phyloP scores from a whole-genome alignment of 1,140 invertebrate genomes.

The Brachionus plicatilis region DNA sequence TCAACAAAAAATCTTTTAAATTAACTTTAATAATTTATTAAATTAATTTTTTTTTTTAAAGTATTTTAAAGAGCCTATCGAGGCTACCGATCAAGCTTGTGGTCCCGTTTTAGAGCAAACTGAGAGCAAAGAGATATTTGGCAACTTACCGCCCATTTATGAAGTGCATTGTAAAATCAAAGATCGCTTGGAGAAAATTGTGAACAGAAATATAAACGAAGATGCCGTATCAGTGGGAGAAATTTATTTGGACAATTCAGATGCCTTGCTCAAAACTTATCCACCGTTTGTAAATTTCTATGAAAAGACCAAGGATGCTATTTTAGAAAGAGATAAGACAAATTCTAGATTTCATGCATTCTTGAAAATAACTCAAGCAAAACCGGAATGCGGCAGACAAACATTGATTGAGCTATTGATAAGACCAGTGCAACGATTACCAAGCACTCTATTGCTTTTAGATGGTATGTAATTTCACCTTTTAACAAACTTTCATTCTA shows the following conservation, averaged over 20 bases:
- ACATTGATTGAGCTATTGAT: conserved; percentile 88
- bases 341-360: conserved; percentile 95
- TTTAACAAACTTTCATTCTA: too few species aligned
- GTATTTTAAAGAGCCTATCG: conserved; percentile 86
- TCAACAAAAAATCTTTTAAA: background rate
- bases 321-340: conserved; percentile 77
- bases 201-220: conserved; percentile 67
- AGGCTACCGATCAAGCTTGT: conserved; percentile 71
- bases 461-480: conserved; percentile 64
- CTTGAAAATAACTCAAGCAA: conserved; percentile 68
- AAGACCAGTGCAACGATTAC: conserved; percentile 88
- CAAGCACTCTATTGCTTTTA: conserved; percentile 84
- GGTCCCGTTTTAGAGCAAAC: conserved; percentile 76
- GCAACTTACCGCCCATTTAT: conserved; percentile 85
- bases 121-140: conserved; percentile 91
- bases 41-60: conserved; percentile 54
- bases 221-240: conserved; percentile 72
- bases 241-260: conserved; percentile 74
- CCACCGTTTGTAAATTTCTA: conserved; percentile 96
- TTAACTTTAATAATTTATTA: background rate
- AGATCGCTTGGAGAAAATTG: conserved; percentile 66
- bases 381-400: conserved; percentile 86
- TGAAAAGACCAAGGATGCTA: conserved; percentile 87
- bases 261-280: conserved; percentile 74
- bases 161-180: conserved; percentile 80